phyloP scores from a whole-genome alignment of 2,113 vertebrate genomes.

The Gobio gobio region DNA sequence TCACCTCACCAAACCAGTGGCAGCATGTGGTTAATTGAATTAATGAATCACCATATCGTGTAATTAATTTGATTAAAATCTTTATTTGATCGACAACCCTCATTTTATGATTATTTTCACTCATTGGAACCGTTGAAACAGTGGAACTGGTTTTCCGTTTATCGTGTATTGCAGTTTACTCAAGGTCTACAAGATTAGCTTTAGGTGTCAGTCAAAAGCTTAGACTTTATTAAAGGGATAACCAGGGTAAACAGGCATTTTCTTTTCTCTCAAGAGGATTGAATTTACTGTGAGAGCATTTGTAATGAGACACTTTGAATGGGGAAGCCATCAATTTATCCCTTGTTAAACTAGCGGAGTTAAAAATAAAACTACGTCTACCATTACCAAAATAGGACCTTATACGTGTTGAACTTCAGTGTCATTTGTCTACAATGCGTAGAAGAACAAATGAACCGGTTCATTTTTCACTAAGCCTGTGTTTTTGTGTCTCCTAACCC shows the following conservation, averaged over 20 bases:
- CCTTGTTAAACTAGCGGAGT: slow-evolving; percentile 57
- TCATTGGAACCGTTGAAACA: background rate
- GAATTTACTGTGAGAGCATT: slow-evolving; percentile 39
- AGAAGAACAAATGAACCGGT: slow-evolving; percentile 2
- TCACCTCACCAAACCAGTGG: background rate
- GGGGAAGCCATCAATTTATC: slow-evolving; percentile 45
- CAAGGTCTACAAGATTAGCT: slow-evolving; percentile 34
- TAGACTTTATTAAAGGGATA: slow-evolving; percentile 60
- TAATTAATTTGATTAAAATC: background rate
- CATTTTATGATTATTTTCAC: background rate
- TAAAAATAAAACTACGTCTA: slow-evolving; percentile 50
- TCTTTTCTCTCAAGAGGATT: slow-evolving; percentile 1
- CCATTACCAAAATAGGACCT: slow-evolving; percentile 56
- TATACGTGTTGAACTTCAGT: slow-evolving; percentile 11
- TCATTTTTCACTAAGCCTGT: background rate
- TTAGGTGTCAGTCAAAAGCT: slow-evolving; percentile 54
- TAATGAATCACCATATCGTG: background rate
- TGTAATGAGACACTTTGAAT: slow-evolving; percentile 52
- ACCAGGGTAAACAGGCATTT: slow-evolving; percentile 53
- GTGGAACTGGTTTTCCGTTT: background rate
- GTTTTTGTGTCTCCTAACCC: background rate
- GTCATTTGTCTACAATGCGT: background rate
- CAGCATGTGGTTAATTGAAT: background rate
- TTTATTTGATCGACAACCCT: background rate
- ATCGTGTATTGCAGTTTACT: slow-evolving; percentile 30